A percentile compares a stretch with the other conserved stretches of the same genome.
Conservation (phyloP, 2,113 vertebrate genomes). For the Pao palembangensis region DNA sequence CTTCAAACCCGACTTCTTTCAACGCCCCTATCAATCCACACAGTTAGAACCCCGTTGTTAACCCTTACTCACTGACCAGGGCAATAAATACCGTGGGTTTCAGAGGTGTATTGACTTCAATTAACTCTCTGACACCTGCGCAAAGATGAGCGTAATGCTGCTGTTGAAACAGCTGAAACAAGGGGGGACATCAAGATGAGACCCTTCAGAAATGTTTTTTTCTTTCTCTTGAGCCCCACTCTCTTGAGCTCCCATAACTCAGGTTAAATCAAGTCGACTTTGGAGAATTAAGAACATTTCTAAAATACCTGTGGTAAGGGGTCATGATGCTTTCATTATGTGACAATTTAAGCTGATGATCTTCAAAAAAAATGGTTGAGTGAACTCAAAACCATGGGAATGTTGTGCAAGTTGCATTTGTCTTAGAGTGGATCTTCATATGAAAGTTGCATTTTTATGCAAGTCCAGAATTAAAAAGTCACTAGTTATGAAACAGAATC, state of each 20-base stretch:
- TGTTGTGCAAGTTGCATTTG: too few relatives aligned
- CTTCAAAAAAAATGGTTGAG: slow-evolving; percentile 1
- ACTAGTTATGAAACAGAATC: too few relatives aligned
- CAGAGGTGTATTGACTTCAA: slow-evolving; percentile 45
- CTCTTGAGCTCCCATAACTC: slow-evolving; percentile 34
- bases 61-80: slow-evolving; percentile 55
- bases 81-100: slow-evolving; percentile 57
- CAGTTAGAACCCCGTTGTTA: slow-evolving; percentile 14
- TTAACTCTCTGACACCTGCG: slow-evolving; percentile 59
- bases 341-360: slow-evolving; percentile 32
- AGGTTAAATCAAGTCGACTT: slow-evolving; percentile 18
- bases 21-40: slow-evolving; percentile 5
- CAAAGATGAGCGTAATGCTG: slow-evolving; percentile 43
- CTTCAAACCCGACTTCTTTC: slow-evolving; percentile 10
- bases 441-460: too few relatives aligned
- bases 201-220: not conserved
- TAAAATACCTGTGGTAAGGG: slow-evolving; percentile 15
- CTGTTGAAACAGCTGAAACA: slow-evolving; percentile 32
- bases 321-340: slow-evolving; percentile 30
- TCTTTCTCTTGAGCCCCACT: not conserved
- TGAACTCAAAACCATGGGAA: too few relatives aligned
- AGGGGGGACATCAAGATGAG: slow-evolving; percentile 28
- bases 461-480: too few relatives aligned
- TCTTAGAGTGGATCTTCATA: too few relatives aligned
- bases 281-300: slow-evolving; percentile 17